phyloP scores from a whole-genome alignment of 2,888 invertebrate species.

The Heliconius charithonia region DNA sequence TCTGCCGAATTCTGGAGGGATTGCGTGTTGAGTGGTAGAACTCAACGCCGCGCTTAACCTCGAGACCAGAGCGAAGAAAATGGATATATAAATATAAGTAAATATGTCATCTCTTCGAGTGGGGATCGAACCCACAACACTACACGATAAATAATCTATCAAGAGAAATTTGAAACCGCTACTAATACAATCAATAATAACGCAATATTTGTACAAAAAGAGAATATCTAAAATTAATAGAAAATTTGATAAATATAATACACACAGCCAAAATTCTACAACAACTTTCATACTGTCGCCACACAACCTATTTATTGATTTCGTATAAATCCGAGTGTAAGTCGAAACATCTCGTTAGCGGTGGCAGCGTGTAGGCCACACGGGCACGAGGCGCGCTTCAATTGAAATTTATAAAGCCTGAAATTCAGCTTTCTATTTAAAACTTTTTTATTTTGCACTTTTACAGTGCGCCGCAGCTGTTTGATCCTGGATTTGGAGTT shows the following conservation, averaged over 20 bases:
- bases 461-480: neutral
- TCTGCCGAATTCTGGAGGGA: too few relatives aligned
- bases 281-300: neutral
- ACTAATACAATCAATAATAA: too few relatives aligned
- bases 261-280: neutral
- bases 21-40: too few relatives aligned
- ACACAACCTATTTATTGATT: neutral
- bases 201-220: too few relatives aligned
- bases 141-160: neutral
- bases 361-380: neutral
- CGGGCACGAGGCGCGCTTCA: neutral
- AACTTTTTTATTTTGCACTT: neutral
- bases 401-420: slow-evolving; percentile 16
- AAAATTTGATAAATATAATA: neutral
- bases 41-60: too few relatives aligned
- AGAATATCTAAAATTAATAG: too few relatives aligned
- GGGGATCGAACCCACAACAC: too few relatives aligned
- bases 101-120: too few relatives aligned
- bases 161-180: too few relatives aligned
- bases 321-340: neutral
- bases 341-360: neutral
- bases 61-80: too few relatives aligned
- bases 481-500: neutral
- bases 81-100: too few relatives aligned
- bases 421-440: slow-evolving; percentile 18